Percentiles rank a stretch among this genome's conserved stretches.
Conservation (phyloP, 2,113 vertebrate species). For the Chloroceryle aenea region DNA sequence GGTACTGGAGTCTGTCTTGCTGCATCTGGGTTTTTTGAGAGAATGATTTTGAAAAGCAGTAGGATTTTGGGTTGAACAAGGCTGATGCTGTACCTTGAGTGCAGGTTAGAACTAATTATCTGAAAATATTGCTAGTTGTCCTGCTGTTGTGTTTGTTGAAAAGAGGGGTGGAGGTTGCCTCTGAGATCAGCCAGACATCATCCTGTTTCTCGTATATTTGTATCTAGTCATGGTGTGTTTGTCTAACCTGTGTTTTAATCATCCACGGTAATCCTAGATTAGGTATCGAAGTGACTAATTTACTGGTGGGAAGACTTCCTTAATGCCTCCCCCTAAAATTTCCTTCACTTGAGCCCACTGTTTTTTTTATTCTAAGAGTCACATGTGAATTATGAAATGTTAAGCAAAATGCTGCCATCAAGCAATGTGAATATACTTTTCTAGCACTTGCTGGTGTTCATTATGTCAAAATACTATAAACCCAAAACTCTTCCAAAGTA, state of each 20-base stretch:
- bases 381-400: background rate
- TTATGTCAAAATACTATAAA: background rate
- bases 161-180: background rate
- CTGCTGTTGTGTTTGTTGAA: background rate
- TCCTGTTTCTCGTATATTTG: background rate
- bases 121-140: background rate
- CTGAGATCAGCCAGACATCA: background rate
- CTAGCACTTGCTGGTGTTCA: background rate
- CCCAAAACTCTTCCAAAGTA: background rate
- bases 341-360: background rate
- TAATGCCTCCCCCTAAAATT: background rate
- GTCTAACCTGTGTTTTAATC: background rate
- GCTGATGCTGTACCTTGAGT: background rate
- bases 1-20: background rate
- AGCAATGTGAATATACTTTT: background rate
- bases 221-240: background rate
- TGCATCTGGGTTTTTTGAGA: background rate
- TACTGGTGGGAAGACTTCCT: background rate
- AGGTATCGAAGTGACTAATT: background rate
- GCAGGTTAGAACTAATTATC: background rate
- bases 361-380: background rate
- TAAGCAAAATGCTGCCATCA: background rate
- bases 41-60: background rate
- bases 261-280: background rate
- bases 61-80: background rate